Conservation (phyloP, 2,888 invertebrate species). For the Dryomyza anilis region DNA sequence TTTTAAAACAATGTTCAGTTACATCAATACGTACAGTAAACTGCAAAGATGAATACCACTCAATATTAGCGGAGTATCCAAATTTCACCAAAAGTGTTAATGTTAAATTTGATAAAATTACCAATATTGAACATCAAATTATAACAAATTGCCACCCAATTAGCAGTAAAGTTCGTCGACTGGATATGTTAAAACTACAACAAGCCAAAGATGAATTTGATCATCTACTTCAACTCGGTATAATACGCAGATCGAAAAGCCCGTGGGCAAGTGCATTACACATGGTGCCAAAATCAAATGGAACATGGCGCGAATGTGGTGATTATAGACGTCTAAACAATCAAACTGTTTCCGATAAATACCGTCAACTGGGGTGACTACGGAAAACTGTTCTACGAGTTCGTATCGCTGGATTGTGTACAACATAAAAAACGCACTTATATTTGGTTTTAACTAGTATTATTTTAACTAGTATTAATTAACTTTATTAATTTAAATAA, state of each 20-base stretch:
- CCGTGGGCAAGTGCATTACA: no score
- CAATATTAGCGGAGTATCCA: background rate
- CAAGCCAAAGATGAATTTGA: background rate
- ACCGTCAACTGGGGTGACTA: no score
- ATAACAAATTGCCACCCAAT: background rate
- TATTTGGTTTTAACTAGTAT: no score
- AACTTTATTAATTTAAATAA: no score
- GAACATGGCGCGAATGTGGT: background rate
- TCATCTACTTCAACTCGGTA: background rate
- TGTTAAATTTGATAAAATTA: background rate
- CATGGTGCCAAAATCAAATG: background rate
- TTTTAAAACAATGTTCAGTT: background rate
- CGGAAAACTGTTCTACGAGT: no score
- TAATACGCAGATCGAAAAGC: background rate
- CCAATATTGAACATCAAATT: background rate
- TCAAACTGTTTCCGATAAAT: background rate
- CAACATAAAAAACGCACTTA: no score
- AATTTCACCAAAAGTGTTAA: background rate
- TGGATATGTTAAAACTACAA: background rate
- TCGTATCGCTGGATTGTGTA: no score
- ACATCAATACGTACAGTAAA: background rate
- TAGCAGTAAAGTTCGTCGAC: no score
- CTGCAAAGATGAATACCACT: background rate
- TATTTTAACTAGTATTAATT: no score
- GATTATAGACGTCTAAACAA: background rate